These are phyloP conservation scores for Pimephales promelas DNA, from an alignment of 2,113 vertebrate species.

Conservation along the genomic window DNA sequence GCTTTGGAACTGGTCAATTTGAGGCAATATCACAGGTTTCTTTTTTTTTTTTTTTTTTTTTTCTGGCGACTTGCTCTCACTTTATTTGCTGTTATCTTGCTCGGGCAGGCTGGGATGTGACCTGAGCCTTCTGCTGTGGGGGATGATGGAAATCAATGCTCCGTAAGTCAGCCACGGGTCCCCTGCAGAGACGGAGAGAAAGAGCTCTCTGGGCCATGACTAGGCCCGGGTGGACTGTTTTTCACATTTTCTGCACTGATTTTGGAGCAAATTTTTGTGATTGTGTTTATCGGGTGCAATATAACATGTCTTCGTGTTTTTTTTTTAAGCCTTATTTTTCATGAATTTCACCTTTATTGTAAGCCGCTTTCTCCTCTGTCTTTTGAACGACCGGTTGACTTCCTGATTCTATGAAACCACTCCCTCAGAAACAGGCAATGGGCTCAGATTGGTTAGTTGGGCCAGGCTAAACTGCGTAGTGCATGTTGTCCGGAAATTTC, in stretches of 20 bases:
- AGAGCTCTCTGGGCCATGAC: constrained; percentile 28
- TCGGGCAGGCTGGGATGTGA: constrained; percentile 59
- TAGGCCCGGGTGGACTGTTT: not conserved
- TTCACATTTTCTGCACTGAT: constrained; percentile 4
- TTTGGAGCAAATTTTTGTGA: no score
- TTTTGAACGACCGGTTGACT: no score
- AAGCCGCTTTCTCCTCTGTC: no score
- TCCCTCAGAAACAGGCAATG: no score
- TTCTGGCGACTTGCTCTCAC: constrained; percentile 55
- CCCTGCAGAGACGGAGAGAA: constrained; percentile 29
- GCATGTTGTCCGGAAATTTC: no score
- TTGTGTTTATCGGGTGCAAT: no score
- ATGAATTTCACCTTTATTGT: no score
- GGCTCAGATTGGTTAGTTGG: no score
- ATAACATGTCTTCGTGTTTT: no score
- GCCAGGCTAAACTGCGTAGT: no score
- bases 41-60: constrained; percentile 45
- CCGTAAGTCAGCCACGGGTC: constrained; percentile 44
- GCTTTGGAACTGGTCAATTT: constrained; percentile 57
- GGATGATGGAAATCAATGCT: constrained; percentile 59
- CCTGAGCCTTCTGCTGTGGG: constrained; percentile 53
- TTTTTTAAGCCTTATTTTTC: no score
- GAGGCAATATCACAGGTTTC: constrained; percentile 51
- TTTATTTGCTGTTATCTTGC: constrained; percentile 61
- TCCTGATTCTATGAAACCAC: no score